Base-by-base conservation (phyloP, 1,140 invertebrate species). In the Drosophila sulfurigaster region DNA sequence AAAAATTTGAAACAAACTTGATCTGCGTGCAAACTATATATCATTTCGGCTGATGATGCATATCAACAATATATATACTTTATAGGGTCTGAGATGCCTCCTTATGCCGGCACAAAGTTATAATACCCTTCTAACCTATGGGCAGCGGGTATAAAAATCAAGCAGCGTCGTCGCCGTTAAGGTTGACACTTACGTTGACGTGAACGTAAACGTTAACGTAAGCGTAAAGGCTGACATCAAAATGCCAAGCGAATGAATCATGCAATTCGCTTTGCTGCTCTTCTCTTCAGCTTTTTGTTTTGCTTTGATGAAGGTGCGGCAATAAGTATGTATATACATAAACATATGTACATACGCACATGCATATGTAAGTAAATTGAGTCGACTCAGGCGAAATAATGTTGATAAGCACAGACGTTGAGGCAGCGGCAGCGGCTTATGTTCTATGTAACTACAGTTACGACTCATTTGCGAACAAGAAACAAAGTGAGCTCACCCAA, bases 231-330 rank as follows among this genome's bases (percentile, higher is more conserved):
- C 49, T 58, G 65, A 65, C 73, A 58, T 59, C 49, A 46, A 80
- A 76, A 83, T 83, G 71, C 77, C 85, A 75, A 83, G 59, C 67
- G 41, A 60, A 88, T 88, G 83, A 88, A 83, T 88, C 85, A 88
- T 78, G 59, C 63, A 75, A 72, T 86, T 71, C 41, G 32, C 41
- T 64, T 59, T 51, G 41, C 11, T 46, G 63, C 51, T 77, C 60
- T 63, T 78, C 59, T 72, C 58, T 66, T 69, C 64, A 64, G 73
- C 64, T 58, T 57, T 68, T 46, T 35, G 20, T 66, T 13, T 35
- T 63, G 51, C 35, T 10, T 43, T 32, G 7, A 25, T 46, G 13
- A 74, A 83, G 80, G 78, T 82, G 82, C 72, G 83, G 73, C 70
- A 70, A 63, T 69, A 69, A 78, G 72, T 75, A 63, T 32, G 49